Conservation (phyloP, 2,113 vertebrate genomes). For the Prolemur simus region DNA sequence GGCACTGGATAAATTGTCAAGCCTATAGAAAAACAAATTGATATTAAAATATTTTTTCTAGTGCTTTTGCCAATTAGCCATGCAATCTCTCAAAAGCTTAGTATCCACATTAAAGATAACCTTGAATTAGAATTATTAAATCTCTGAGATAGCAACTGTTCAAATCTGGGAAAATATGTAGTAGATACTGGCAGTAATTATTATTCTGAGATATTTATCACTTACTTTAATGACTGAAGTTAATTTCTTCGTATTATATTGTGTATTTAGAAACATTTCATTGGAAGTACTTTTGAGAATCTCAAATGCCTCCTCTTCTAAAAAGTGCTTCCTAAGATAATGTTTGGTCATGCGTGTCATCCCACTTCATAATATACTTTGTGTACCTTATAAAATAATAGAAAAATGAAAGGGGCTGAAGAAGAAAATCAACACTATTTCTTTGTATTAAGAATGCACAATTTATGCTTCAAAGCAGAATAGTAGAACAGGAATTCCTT, state of each 20-base stretch:
- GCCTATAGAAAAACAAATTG: not conserved
- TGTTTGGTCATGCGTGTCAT: not conserved
- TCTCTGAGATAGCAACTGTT: not conserved
- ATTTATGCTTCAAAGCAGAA: slow-evolving; percentile 27
- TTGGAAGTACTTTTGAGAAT: slow-evolving; percentile 24
- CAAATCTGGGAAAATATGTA: not conserved
- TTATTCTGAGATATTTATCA: not conserved
- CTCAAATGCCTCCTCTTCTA: not conserved
- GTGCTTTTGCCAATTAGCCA: not conserved
- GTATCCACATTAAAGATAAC: not conserved
- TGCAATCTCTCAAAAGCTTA: slow-evolving; percentile 5
- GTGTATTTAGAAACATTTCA: not conserved
- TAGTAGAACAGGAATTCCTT: not conserved
- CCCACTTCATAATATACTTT: slow-evolving; percentile 71
- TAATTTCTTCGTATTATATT: not conserved
- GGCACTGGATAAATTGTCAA: not conserved
- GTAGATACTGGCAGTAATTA: not conserved
- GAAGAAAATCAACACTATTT: slow-evolving; percentile 64
- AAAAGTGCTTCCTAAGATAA: not conserved
- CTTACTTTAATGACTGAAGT: not conserved
- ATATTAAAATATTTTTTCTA: slow-evolving; percentile 32
- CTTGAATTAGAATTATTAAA: slow-evolving; percentile 24
- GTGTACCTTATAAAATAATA: slow-evolving; percentile 52
- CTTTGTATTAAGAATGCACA: slow-evolving; percentile 80
- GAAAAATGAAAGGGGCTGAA: slow-evolving; percentile 63